phyloP scores from a whole-genome alignment of 2,888 invertebrate genomes.

The Stegophylla sp. region DNA sequence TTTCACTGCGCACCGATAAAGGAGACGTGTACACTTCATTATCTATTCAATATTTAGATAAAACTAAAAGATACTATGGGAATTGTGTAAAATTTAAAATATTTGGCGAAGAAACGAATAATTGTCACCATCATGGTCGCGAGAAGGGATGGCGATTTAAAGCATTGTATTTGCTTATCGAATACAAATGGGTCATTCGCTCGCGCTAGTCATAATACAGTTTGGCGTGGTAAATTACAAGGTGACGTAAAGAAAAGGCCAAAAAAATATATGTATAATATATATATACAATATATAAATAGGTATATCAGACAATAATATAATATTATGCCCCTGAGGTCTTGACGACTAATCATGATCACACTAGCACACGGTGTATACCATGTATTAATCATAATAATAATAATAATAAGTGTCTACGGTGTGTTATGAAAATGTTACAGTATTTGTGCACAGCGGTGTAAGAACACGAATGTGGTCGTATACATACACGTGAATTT shows the following conservation, averaged over 20 bases:
- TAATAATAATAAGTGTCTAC: neutral
- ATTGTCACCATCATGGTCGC: neutral
- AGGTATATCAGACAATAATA: neutral
- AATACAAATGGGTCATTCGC: constrained; percentile 30
- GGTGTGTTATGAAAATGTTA: neutral
- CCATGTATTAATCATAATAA: no score
- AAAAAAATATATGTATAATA: neutral
- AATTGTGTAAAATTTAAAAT: neutral
- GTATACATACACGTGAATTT: no score
- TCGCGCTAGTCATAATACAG: neutral
- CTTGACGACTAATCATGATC: no score
- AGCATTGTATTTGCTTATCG: neutral
- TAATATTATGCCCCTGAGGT: constrained; percentile 14
- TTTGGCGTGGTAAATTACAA: constrained; percentile 32
- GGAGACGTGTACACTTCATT: no score
- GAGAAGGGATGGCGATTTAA: neutral
- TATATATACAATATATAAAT: neutral
- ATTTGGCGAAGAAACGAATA: neutral
- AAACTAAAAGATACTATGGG: neutral
- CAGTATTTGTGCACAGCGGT: neutral
- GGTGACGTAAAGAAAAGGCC: constrained; percentile 17
- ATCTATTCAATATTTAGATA: neutral
- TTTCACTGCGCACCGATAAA: neutral
- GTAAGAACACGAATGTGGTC: no score
- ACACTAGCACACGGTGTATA: no score